These are phyloP conservation scores for Sphinx pinastri DNA, from an alignment of 2,888 invertebrate species.

Conservation along the genomic window DNA sequence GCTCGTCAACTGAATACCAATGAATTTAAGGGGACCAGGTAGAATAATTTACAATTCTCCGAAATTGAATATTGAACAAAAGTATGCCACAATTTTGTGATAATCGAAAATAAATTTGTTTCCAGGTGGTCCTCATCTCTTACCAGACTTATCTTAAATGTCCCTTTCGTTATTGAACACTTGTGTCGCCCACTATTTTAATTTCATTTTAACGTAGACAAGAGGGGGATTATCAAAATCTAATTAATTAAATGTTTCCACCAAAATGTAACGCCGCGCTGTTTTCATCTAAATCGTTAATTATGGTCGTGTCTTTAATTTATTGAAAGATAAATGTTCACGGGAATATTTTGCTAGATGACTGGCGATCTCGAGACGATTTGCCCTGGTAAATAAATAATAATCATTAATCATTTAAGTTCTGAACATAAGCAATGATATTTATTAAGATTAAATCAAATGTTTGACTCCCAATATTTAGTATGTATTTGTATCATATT, in stretches of 20 bases:
- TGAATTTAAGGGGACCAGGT: neutral
- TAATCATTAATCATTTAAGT: conserved; percentile 36
- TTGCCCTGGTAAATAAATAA: conserved; percentile 29
- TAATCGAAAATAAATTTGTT: neutral
- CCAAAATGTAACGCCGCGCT: conserved; percentile 7
- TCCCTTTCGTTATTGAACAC: neutral
- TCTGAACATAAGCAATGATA: neutral
- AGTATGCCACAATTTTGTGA: neutral
- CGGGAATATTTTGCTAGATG: conserved; percentile 34
- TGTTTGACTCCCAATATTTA: too few species aligned
- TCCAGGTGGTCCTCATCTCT: neutral
- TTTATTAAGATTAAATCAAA: neutral
- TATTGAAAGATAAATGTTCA: conserved; percentile 33
- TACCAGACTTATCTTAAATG: neutral
- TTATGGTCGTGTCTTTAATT: conserved; percentile 36
- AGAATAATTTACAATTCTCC: neutral
- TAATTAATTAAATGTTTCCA: conserved; percentile 26
- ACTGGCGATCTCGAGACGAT: conserved; percentile 36
- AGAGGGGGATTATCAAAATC: conserved; percentile 24
- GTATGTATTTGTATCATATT: too few species aligned
- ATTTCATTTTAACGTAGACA: neutral
- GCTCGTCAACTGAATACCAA: neutral
- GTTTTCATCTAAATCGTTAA: conserved; percentile 34
- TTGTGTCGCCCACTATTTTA: neutral
- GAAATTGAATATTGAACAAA: neutral